A percentile compares a stretch with the other conserved stretches of the same genome.
phyloP scores from a whole-genome alignment of 2,797 vertebrate species.

The Cirrhinus molitorella region DNA sequence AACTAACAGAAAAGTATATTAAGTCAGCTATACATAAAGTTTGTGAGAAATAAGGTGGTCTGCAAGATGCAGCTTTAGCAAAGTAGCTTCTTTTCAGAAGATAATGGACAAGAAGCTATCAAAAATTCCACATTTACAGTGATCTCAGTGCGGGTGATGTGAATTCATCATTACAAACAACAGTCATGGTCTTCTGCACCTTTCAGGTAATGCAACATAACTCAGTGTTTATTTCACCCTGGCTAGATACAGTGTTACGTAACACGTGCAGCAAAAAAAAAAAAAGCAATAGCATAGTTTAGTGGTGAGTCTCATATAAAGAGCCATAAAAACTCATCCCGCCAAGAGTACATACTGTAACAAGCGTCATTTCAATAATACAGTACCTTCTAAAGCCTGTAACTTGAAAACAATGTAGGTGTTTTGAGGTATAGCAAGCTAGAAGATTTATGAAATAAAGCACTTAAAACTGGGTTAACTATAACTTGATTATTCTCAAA shows the following conservation, averaged over 20 bases:
- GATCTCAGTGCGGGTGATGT: background rate
- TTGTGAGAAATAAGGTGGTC: background rate
- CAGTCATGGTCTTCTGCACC: background rate
- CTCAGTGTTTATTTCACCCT: background rate
- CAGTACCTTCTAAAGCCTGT: background rate
- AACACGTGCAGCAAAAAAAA: background rate
- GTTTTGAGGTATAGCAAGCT: background rate
- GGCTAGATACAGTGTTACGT: constrained; percentile 14
- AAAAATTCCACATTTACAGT: background rate
- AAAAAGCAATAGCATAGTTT: constrained; percentile 16
- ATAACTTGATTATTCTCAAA: background rate
- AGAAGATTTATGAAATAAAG: background rate
- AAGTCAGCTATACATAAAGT: background rate
- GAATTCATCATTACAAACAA: background rate
- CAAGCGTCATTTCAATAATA: background rate
- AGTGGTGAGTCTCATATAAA: background rate
- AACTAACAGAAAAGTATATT: background rate
- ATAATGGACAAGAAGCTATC: too few relatives aligned
- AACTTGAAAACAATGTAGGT: background rate
- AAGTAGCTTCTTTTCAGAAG: background rate
- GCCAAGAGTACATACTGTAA: background rate
- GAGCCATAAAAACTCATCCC: constrained; percentile 17
- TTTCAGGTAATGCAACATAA: background rate
- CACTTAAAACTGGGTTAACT: background rate
- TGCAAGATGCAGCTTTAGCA: background rate